Percentiles rank a stretch among this genome's conserved stretches.
phyloP scores from a whole-genome alignment of 2,888 invertebrate species.

The Emmelina monodactyla region DNA sequence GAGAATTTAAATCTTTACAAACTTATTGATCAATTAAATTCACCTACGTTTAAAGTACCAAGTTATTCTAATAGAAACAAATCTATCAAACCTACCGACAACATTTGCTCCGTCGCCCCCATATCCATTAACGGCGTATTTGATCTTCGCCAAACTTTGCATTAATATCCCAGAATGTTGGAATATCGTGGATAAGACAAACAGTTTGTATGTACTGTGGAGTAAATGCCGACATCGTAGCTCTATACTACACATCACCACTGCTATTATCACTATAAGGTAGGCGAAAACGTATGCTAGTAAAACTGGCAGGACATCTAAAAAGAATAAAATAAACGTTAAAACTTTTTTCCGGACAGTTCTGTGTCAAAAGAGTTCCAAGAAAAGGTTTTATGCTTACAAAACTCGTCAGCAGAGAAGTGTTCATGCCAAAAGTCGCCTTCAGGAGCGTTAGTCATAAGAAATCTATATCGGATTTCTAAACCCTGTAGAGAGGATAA shows the following conservation, averaged over 20 bases:
- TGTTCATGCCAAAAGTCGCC: conserved; percentile 88
- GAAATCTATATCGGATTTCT: conserved; percentile 78
- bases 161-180: conserved; percentile 77
- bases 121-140: conserved; percentile 78
- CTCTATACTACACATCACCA: conserved; percentile 78
- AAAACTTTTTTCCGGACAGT: background rate
- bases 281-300: conserved; percentile 79
- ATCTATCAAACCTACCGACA: conserved; percentile 60
- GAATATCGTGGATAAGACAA: conserved; percentile 72
- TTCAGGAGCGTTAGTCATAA: conserved; percentile 87
- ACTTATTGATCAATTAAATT: too few relatives aligned
- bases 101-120: conserved; percentile 58
- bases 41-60: too few relatives aligned
- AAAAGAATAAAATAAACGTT: conserved; percentile 20
- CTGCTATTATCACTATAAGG: conserved; percentile 73
- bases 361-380: too few relatives aligned
- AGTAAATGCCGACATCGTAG: conserved; percentile 81
- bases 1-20: too few relatives aligned
- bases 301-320: conserved; percentile 87
- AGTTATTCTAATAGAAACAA: too few relatives aligned
- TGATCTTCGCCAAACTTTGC: conserved; percentile 75
- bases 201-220: conserved; percentile 89
- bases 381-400: conserved; percentile 77
- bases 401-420: conserved; percentile 95
- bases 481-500: too few relatives aligned